Conservation (phyloP, 2,113 vertebrate genomes). For the Megalops atlanticus region DNA sequence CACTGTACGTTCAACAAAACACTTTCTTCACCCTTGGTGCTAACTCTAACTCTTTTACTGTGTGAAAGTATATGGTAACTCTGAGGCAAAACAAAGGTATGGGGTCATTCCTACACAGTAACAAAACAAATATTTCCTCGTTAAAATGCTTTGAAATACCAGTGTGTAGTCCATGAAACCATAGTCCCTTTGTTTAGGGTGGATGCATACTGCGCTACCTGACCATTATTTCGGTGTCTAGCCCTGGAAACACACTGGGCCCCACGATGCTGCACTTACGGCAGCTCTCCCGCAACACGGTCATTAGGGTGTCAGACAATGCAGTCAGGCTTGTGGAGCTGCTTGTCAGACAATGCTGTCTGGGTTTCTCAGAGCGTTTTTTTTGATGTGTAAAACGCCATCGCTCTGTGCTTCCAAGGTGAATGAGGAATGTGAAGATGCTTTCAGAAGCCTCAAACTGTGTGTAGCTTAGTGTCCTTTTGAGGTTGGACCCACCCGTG, state of each 20-base stretch:
- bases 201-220: constrained; percentile 7
- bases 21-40: background rate
- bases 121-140: constrained; percentile 7
- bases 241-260: constrained; percentile 23
- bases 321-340: background rate
- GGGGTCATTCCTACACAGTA: background rate
- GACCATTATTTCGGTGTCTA: constrained; percentile 44
- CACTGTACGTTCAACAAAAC: background rate
- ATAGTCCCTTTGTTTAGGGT: background rate
- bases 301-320: constrained; percentile 39
- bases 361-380: background rate
- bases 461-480: background rate
- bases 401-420: background rate
- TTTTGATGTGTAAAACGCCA: background rate
- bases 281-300: constrained; percentile 28
- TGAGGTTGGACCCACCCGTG: background rate
- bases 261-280: constrained; percentile 15
- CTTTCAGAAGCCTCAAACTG: background rate
- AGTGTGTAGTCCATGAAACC: background rate
- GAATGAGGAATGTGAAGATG: background rate
- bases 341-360: constrained; percentile 19
- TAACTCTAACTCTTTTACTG: background rate
- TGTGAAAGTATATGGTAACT: constrained; percentile 1
- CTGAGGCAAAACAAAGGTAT: background rate
- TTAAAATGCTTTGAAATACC: background rate